A percentile compares a stretch with the other conserved stretches of the same genome.
Evolutionary conservation across 2,888 invertebrate species (phyloP).

Genomic region (Sinohyriopsis cumingii): DNA sequence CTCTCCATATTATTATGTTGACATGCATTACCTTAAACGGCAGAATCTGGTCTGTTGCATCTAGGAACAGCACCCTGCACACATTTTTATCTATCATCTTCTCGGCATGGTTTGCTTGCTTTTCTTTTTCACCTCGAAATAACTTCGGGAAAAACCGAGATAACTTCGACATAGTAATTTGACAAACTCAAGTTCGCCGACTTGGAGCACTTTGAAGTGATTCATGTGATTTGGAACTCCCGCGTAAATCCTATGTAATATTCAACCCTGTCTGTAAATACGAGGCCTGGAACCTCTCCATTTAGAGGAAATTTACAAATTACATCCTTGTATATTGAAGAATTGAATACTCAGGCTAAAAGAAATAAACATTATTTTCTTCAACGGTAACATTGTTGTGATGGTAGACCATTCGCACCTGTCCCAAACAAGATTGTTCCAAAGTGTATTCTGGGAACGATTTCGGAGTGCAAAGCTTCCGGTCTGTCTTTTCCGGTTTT

Average conservation of each 20-base stretch:
- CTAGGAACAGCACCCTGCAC: slow-evolving; percentile 54
- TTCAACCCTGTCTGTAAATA: slow-evolving; percentile 1
- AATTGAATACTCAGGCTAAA: too few species aligned
- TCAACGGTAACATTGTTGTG: slow-evolving; percentile 8
- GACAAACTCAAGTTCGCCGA: not conserved
- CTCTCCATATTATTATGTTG: not conserved
- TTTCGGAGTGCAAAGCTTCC: too few species aligned
- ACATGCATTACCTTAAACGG: slow-evolving; percentile 53
- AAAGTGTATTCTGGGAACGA: too few species aligned
- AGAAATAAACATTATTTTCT: too few species aligned
- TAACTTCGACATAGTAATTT: slow-evolving; percentile 34
- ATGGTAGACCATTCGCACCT: slow-evolving; percentile 35
- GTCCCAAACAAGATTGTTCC: slow-evolving; percentile 2
- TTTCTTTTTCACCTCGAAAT: slow-evolving; percentile 51
- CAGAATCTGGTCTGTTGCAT: slow-evolving; percentile 56
- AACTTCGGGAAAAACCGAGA: slow-evolving; percentile 60
- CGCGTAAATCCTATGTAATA: slow-evolving; percentile 7
- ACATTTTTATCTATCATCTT: slow-evolving; percentile 39
- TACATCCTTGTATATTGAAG: too few species aligned
- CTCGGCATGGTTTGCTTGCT: slow-evolving; percentile 19
- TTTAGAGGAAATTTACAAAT: too few species aligned
- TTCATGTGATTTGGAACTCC: not conserved
- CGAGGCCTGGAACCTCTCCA: too few species aligned
- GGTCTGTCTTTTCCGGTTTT: not conserved
- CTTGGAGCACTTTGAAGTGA: slow-evolving; percentile 1